A percentile compares a stretch with the other conserved stretches of the same genome.
These are phyloP conservation scores for Eurypyga helias DNA, from an alignment of 2,113 vertebrate species.

Conservation along the genomic window DNA sequence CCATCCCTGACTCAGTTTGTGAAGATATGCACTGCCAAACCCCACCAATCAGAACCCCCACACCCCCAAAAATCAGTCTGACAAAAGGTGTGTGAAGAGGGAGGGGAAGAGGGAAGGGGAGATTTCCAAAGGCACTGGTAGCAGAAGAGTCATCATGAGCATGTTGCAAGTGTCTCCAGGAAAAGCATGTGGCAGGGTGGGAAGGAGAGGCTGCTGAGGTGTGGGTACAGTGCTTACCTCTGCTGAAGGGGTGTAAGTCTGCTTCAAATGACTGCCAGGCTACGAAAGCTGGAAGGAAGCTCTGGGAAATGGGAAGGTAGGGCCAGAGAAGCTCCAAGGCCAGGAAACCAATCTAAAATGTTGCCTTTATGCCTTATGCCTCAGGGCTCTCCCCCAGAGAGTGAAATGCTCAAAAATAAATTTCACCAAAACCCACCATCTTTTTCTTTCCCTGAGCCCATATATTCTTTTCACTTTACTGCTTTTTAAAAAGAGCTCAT, in stretches of 20 bases:
- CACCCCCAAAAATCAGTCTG: background rate
- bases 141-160: background rate
- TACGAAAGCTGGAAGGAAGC: background rate
- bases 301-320: background rate
- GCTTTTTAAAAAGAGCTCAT: background rate
- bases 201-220: background rate
- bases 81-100: background rate
- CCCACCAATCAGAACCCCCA: background rate
- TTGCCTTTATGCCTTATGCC: background rate
- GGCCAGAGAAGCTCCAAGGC: background rate
- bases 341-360: background rate
- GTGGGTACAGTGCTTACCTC: background rate
- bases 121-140: background rate
- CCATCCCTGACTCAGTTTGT: background rate
- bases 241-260: background rate
- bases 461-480: background rate
- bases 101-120: background rate
- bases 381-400: background rate
- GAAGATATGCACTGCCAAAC: background rate
- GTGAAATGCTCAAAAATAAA: background rate
- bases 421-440: background rate
- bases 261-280: background rate
- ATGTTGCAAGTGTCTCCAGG: background rate
- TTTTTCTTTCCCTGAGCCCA: background rate
- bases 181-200: background rate